phyloP scores from a whole-genome alignment of 2,888 invertebrate genomes.

The Tipula lateralis region DNA sequence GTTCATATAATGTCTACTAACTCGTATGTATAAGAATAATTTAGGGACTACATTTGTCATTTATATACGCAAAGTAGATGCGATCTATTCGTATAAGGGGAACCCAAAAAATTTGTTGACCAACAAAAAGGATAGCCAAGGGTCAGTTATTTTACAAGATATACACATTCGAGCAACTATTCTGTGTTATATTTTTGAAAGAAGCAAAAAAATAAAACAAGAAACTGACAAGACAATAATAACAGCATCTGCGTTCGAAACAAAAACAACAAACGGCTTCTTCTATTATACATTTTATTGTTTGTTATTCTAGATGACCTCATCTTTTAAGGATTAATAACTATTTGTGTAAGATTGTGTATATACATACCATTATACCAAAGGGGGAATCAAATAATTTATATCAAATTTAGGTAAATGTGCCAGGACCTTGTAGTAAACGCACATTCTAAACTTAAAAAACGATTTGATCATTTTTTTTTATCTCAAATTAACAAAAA shows the following conservation, averaged over 20 bases:
- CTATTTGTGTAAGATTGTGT: neutral
- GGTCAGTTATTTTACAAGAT: neutral
- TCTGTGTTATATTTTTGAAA: neutral
- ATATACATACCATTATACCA: neutral
- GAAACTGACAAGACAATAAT: neutral
- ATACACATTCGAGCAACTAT: neutral
- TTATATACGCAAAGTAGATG: neutral
- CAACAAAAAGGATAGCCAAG: slow-evolving; percentile 11
- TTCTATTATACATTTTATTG: neutral
- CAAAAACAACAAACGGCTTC: neutral
- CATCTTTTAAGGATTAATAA: slow-evolving; percentile 9
- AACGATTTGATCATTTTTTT: neutral
- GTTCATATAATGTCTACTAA: too few species aligned
- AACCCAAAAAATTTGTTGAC: slow-evolving; percentile 20
- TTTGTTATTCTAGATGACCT: neutral
- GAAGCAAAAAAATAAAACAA: neutral
- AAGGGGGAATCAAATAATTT: neutral
- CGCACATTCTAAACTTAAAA: too few species aligned
- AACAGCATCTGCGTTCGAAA: neutral
- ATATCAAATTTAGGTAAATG: neutral
- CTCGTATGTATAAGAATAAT: neutral
- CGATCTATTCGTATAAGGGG: neutral
- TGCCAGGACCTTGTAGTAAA: neutral
- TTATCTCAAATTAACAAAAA: neutral
- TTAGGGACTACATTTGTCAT: neutral